Evolutionary conservation across 2,888 invertebrate species (phyloP).

Genomic region (Lampropteryx suffumata): DNA sequence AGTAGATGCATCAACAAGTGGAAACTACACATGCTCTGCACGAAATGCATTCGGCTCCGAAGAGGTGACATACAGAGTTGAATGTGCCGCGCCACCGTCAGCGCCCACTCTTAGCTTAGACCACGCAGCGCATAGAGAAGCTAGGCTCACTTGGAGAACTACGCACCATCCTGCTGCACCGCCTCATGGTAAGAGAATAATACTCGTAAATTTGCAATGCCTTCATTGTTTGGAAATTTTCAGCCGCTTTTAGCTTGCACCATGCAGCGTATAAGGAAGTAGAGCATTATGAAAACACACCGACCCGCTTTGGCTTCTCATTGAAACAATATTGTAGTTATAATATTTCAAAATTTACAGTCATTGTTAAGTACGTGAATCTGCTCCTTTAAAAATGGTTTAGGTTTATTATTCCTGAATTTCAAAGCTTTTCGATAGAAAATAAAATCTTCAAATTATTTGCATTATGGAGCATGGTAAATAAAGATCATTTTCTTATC

Average conservation of each 20-base stretch:
- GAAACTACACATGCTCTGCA: conserved; percentile 92
- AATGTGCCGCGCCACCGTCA: conserved; percentile 89
- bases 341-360: no score
- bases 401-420: no score
- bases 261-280: neutral
- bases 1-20: conserved; percentile 87
- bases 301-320: neutral
- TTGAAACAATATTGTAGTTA: no score
- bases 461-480: conserved; percentile 10
- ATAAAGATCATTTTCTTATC: conserved; percentile 8
- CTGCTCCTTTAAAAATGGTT: no score
- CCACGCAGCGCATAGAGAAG: conserved; percentile 87
- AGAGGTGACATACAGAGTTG: conserved; percentile 90
- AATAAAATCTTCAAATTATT: no score
- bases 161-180: conserved; percentile 83
- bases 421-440: no score
- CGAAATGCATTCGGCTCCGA: conserved; percentile 93
- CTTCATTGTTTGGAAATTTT: neutral
- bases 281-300: neutral
- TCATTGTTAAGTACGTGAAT: no score
- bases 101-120: conserved; percentile 87
- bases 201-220: neutral
- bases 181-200: conserved; percentile 59
- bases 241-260: neutral
- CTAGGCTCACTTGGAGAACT: conserved; percentile 69